Evolutionary conservation across 2,888 invertebrate species (phyloP), one percentile per base, ranked within the genome.

Genomic region (Podabrus alpinus): DNA sequence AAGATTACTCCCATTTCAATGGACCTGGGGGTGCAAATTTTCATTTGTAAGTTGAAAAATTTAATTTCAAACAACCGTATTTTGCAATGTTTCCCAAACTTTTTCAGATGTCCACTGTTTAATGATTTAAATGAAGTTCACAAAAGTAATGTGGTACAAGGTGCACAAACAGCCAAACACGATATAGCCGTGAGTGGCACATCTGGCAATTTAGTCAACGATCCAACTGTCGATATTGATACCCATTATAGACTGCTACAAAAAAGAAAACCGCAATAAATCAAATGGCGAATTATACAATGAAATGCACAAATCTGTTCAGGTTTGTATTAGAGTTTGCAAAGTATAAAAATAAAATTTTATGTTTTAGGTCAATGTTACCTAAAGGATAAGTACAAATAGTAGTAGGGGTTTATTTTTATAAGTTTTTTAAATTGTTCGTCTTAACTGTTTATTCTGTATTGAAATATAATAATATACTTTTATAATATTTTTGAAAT

Each of bases 1-100:
- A 84, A 9, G 87, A 86, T 77, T 90, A 91, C 82, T 80, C 81
- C 13, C 90, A 90, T 83, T 90, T 90, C 19, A 77, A 74, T 66
- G 72, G 74, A 10, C 64, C 67, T 1, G 77, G 74, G 15, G 76
- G 76, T 29, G 64, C 62, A n/a, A 21, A 59, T 25, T 59, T n/a
- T 9, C 10, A 68, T 59, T 21, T 72, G 74, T 74, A 59, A 68
- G 74, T 71, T 11, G 5, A 68, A 66, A 21, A 15, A 15, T 59
- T 62, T 60, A 13, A 13, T 60, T 21, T n/a, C n/a, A n/a, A n/a
- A n/a, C n/a, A n/a, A n/a, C n/a, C n/a, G n/a, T n/a, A n/a, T n/a
- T n/a, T n/a, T n/a, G n/a, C n/a, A n/a, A n/a, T n/a, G n/a, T n/a
- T n/a, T n/a, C n/a, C n/a, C n/a, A n/a, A 7, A 19, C n/a, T 64